phyloP scores from a whole-genome alignment of 2,797 vertebrate species.

The Eospalax fontanierii region DNA sequence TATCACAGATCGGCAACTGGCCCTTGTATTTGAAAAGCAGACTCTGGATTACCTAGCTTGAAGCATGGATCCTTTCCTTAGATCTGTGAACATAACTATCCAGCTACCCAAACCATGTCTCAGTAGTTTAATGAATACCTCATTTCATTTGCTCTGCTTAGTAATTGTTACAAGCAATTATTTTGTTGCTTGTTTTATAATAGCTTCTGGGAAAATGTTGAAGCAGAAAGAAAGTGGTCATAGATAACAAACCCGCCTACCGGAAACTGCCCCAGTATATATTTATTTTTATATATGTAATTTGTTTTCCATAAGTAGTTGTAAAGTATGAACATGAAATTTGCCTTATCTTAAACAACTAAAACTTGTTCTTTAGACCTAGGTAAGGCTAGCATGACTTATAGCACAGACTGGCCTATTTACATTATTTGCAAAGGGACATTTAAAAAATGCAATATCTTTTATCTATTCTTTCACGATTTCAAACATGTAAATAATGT shows the following conservation, averaged over 20 bases:
- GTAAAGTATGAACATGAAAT: neutral
- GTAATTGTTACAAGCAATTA: slow-evolving; percentile 34
- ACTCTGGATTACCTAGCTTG: slow-evolving; percentile 2
- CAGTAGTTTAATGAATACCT: neutral
- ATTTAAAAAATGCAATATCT: neutral
- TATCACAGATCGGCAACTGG: neutral
- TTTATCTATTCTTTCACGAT: neutral
- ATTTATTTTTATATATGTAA: neutral
- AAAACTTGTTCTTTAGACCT: slow-evolving; percentile 44
- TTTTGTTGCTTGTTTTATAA: slow-evolving; percentile 39
- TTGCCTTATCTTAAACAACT: slow-evolving; percentile 4
- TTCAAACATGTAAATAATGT: neutral
- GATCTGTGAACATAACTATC: neutral
- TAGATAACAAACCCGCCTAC: neutral
- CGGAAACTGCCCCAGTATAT: neutral
- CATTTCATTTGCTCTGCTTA: slow-evolving; percentile 52
- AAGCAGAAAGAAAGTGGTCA: neutral
- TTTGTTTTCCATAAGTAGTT: slow-evolving; percentile 61
- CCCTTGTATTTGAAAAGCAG: slow-evolving; percentile 47
- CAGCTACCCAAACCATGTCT: neutral
- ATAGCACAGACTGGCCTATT: neutral
- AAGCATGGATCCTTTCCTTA: neutral
- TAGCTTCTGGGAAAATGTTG: slow-evolving; percentile 50
- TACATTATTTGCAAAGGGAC: too few species aligned
- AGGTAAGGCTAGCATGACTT: neutral